These are phyloP conservation scores for Xyliphius kryptos DNA, from an alignment of 2,113 vertebrate genomes.

Conservation along the genomic window DNA sequence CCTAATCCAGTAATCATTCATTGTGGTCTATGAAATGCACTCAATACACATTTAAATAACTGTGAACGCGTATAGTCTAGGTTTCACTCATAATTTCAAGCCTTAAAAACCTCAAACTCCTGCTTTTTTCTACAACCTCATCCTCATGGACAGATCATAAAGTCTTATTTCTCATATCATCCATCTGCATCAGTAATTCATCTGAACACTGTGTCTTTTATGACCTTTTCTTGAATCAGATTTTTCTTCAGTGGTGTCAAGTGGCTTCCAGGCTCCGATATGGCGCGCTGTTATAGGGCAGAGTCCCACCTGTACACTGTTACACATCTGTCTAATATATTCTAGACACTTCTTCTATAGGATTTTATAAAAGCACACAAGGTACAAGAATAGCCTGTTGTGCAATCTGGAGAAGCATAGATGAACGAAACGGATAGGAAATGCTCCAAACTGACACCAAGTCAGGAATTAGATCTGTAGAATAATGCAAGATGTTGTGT, in stretches of 20 bases:
- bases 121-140: background rate
- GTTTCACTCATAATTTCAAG: no score
- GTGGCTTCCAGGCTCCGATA: conserved; percentile 5
- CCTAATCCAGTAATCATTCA: no score
- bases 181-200: background rate
- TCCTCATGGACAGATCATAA: background rate
- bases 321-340: background rate
- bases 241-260: background rate
- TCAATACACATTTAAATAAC: no score
- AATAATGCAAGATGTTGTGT: no score
- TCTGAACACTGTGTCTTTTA: background rate
- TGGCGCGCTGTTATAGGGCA: background rate
- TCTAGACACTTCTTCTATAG: background rate
- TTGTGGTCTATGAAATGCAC: no score
- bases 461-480: no score
- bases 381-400: no score
- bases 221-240: background rate
- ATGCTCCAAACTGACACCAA: no score
- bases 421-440: no score
- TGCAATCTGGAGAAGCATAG: no score
- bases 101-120: background rate
- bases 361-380: background rate
- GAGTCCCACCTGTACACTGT: background rate
- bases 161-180: no score
- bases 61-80: no score